Percentiles rank a stretch among this genome's conserved stretches.
Conservation (phyloP, 2,797 vertebrate species). For the Falco peregrinus region DNA sequence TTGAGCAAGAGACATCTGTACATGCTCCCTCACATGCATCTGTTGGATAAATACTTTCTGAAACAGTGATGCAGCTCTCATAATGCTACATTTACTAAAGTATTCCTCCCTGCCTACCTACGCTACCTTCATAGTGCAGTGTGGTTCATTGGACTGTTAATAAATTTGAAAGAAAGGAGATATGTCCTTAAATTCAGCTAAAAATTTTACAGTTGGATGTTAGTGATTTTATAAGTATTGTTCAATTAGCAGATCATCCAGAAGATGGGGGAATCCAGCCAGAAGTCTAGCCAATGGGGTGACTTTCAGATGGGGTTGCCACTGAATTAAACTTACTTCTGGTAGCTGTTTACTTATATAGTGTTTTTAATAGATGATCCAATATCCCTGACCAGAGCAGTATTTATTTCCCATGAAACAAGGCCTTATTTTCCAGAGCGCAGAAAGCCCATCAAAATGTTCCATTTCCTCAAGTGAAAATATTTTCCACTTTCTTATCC, state of each 20-base stretch:
- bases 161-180: background rate
- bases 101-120: background rate
- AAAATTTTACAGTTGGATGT: background rate
- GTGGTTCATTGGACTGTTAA: background rate
- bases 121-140: no score
- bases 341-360: background rate
- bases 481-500: background rate
- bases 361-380: background rate
- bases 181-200: background rate
- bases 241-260: background rate
- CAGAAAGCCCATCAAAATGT: background rate
- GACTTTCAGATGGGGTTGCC: background rate
- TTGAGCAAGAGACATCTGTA: background rate
- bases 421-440: background rate
- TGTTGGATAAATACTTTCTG: background rate
- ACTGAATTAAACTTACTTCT: background rate
- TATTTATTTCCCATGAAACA: background rate
- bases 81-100: background rate
- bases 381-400: background rate
- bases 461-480: background rate
- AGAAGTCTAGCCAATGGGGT: background rate
- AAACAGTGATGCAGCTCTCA: background rate
- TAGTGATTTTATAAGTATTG: background rate
- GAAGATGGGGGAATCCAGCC: background rate
- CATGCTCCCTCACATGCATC: accelerated